Evolutionary conservation across 2,797 vertebrate genomes (phyloP), one percentile per base, ranked within the genome.

Genomic region (Parauchenoglanis punctatus): DNA sequence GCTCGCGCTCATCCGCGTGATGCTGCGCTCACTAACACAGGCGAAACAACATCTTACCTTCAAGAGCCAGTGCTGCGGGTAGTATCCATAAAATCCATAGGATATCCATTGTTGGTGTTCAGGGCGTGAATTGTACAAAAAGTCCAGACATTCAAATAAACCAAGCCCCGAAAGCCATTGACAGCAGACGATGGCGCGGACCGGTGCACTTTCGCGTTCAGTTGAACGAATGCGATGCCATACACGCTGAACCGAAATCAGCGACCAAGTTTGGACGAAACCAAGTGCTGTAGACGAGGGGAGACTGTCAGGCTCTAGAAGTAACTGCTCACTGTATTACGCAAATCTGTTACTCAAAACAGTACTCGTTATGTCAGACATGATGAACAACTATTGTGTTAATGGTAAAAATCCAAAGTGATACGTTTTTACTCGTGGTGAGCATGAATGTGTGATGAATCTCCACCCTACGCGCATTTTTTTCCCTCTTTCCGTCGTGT

Each of bases 61-160:
- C 96, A 88, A 96, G 93, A 94, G 95, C 95, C 92, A 96, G 90
- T 75, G 94, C 96, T 90, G 94, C 93, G 91, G 95, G 95, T 93
- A 96, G 91, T 94, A 93, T 96, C 95, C 96, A 96, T 95, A 96
- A 95, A 94, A 96, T 96, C 96, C 96, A 96, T 90, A 96, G 92
- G 95, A 96, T 96, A 96, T 96, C 96, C 96, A 97, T 97, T 92
- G 94, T 94, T 93, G 92, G 91, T 95, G 93, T 94, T 93, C 31
- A 58, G 83, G 87, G 84, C 61, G 85, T n/a, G 85, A 87, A 87
- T 83, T 63, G 68, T 49, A 18, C 18, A 67, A 58, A 78, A 31
- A 91, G 92, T 91, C 94, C 94, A 92, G 94, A 92, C 95, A 95
- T 95, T 96, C 95, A 96, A 93, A 95, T 93, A 89, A 94, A 95